These are phyloP conservation scores for Scolopax bukidnonensis DNA, from an alignment of 2,797 vertebrate species.

Conservation along the genomic window DNA sequence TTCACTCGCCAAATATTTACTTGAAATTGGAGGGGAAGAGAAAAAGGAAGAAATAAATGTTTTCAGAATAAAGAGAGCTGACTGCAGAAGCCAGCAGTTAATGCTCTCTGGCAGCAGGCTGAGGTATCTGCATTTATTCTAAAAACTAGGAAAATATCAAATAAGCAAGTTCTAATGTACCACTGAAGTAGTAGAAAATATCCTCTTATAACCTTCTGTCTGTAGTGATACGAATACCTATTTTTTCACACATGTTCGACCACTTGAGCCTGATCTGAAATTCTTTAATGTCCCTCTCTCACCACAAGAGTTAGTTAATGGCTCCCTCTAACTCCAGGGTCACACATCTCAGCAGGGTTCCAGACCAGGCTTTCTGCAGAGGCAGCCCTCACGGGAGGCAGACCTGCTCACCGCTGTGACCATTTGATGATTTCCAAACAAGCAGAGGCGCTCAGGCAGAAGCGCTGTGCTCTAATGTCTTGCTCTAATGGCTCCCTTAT, in stretches of 20 bases:
- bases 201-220: neutral
- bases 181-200: neutral
- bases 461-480: neutral
- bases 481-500: slow-evolving; percentile 37
- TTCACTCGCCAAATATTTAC: neutral
- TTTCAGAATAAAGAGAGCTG: neutral
- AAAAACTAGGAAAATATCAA: neutral
- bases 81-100: neutral
- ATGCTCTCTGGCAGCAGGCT: neutral
- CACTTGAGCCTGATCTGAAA: neutral
- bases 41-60: neutral
- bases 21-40: neutral
- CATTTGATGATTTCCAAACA: neutral
- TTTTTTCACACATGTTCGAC: neutral
- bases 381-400: neutral
- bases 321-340: neutral
- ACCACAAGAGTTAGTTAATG: neutral
- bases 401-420: neutral
- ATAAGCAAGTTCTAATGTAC: neutral
- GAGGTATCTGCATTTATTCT: neutral
- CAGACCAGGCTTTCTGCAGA: accelerated
- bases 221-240: neutral
- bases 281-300: neutral
- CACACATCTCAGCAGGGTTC: neutral
- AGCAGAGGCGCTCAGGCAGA: slow-evolving; percentile 47